A percentile compares a stretch with the other conserved stretches of the same genome.
phyloP scores from a whole-genome alignment of 2,888 invertebrate genomes.

The Pristionchus fissidentatus region DNA sequence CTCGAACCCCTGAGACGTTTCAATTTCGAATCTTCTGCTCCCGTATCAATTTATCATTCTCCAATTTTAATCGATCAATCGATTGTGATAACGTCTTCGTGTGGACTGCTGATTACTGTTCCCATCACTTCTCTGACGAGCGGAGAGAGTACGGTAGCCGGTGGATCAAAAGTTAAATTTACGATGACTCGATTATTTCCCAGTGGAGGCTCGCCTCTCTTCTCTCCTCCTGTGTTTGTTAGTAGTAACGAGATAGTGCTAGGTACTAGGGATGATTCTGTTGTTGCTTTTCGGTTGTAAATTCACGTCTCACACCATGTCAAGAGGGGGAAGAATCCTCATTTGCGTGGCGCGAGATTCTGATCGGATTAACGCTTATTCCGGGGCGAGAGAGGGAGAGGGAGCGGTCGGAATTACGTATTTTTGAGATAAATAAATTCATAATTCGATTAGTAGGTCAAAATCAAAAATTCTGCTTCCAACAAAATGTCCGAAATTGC shows the following conservation, averaged over 20 bases:
- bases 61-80: not conserved
- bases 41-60: constrained; percentile 12
- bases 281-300: not conserved
- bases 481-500: too few species aligned
- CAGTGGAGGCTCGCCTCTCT: not conserved
- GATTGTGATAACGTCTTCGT: constrained; percentile 9
- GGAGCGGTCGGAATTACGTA: too few species aligned
- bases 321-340: too few species aligned
- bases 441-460: too few species aligned
- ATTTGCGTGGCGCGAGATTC: too few species aligned
- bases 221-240: constrained; percentile 16
- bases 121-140: not conserved
- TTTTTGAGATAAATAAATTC: too few species aligned
- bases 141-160: not conserved
- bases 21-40: not conserved
- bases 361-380: too few species aligned
- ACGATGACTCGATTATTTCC: constrained; percentile 14
- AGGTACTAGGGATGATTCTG: constrained; percentile 25
- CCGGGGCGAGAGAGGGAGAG: too few species aligned
- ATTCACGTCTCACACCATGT: too few species aligned
- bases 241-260: not conserved
- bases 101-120: constrained; percentile 22
- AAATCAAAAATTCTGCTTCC: too few species aligned
- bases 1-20: not conserved
- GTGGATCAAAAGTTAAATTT: not conserved